Percentiles rank a stretch among this genome's conserved stretches.
Conservation (phyloP, 2,797 vertebrate species). For the Enteromius trimaculatus region DNA sequence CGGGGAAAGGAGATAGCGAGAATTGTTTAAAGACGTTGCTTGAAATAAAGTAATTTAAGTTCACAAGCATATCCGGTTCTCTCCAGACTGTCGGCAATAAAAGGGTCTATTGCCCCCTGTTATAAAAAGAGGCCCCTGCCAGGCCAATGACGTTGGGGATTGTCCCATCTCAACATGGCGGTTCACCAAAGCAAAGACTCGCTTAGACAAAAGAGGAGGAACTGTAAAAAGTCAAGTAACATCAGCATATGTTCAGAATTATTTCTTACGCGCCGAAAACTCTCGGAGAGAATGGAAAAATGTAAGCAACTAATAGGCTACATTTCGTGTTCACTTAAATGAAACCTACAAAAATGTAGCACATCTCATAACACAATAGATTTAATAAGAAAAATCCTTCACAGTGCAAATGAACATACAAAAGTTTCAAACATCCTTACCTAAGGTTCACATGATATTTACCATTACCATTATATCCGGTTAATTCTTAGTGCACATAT, state of each 20-base stretch:
- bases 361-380: background rate
- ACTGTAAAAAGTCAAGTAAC: constrained; percentile 64
- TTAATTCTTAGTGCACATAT: background rate
- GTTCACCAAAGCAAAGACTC: constrained; percentile 59
- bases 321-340: background rate
- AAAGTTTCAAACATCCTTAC: background rate
- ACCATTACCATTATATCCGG: background rate
- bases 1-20: constrained; percentile 6
- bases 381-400: background rate
- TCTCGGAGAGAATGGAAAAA: background rate
- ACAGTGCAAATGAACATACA: background rate
- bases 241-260: constrained; percentile 70
- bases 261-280: constrained; percentile 58
- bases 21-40: constrained; percentile 38
- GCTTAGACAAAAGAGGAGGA: constrained; percentile 62
- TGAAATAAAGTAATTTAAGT: constrained; percentile 66
- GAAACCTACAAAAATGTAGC: background rate
- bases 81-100: constrained; percentile 68
- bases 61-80: constrained; percentile 62
- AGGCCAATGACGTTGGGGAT: constrained; percentile 69
- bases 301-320: background rate
- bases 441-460: background rate
- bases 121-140: constrained; percentile 39
- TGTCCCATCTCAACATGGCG: constrained; percentile 70
- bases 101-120: constrained; percentile 68